Evolutionary conservation across 2,113 vertebrate species (phyloP), one percentile per base, ranked within the genome.

Genomic region (Psittacula cyanocephala): DNA sequence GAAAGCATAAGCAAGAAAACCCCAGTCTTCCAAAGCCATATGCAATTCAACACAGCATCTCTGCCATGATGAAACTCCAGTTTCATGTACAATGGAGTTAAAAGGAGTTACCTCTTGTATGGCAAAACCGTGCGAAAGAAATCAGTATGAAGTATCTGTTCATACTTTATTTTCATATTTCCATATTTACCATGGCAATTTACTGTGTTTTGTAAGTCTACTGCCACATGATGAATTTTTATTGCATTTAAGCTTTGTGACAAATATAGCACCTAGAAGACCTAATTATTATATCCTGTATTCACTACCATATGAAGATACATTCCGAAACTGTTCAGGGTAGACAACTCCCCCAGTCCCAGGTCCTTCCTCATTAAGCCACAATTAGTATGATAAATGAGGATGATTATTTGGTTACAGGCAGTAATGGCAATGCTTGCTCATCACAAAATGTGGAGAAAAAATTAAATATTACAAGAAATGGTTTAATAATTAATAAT

Each of bases 371-470:
- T 98, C 96, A 97, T 98, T 98, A 98, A 97, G 91, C 74, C 95
- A 97, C 96, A 97, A 98, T 98, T 98, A 98, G 83, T 95, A 95
- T 98, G 97, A 98, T 97, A 96, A 98, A 98, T 98, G 93, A 71
- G 65, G 90, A 92, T 79, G 59, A 84, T 97, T 95, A 95, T 97
- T 96, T 93, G 80, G 92, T 96, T 97, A 93, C 68, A 96, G 95
- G 88, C 85, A 96, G 91, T 95, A 96, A 97, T 72, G 94, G 83
- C 80, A 95, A 93, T 79, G 82, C 88, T 97, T 98, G 86, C 85
- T 97, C 94, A 97, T 95, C 85, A 97, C 85, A 96, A 97, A 97
- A 97, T 62, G 49, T 39, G 53, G 37, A 55, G 17, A 97, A 97
- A 92, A 75, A 94, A 97, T 93, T 83, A 96, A 86, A 96, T 81